Percentiles rank a stretch among this genome's conserved stretches.
Conservation (phyloP, 2,113 vertebrate species). For the Onychostoma macrolepis region DNA sequence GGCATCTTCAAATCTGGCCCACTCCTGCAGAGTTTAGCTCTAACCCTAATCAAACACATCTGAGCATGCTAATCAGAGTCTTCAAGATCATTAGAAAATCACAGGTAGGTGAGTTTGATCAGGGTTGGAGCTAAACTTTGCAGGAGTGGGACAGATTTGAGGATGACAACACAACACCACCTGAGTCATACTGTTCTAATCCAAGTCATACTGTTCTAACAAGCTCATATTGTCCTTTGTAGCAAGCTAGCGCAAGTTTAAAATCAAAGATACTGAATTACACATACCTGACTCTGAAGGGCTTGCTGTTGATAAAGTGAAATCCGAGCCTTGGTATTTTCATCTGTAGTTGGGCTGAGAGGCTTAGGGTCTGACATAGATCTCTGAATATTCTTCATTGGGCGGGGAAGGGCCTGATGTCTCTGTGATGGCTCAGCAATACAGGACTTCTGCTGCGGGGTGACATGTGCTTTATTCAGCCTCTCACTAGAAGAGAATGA, state of each 20-base stretch:
- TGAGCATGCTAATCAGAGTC: no score
- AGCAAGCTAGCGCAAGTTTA: neutral
- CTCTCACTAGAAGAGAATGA: constrained; percentile 90
- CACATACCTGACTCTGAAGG: constrained; percentile 91
- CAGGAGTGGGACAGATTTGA: no score
- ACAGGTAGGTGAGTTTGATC: no score
- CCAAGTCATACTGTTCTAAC: neutral
- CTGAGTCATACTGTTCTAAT: neutral
- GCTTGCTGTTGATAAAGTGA: constrained; percentile 92
- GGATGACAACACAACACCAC: no score
- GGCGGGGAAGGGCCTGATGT: constrained; percentile 90
- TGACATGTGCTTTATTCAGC: constrained; percentile 96
- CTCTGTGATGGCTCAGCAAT: constrained; percentile 85
- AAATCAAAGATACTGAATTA: neutral
- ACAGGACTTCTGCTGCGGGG: constrained; percentile 95
- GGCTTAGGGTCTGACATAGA: constrained; percentile 97
- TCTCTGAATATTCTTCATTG: constrained; percentile 95
- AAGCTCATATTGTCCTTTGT: neutral
- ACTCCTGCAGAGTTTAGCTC: no score
- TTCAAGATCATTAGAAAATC: no score
- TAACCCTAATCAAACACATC: no score
- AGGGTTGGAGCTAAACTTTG: no score
- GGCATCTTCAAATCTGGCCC: no score
- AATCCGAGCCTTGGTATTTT: constrained; percentile 90
- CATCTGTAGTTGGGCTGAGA: constrained; percentile 94